These are phyloP conservation scores for Xenentodon cancila DNA, from an alignment of 2,797 vertebrate genomes.

Conservation along the genomic window DNA sequence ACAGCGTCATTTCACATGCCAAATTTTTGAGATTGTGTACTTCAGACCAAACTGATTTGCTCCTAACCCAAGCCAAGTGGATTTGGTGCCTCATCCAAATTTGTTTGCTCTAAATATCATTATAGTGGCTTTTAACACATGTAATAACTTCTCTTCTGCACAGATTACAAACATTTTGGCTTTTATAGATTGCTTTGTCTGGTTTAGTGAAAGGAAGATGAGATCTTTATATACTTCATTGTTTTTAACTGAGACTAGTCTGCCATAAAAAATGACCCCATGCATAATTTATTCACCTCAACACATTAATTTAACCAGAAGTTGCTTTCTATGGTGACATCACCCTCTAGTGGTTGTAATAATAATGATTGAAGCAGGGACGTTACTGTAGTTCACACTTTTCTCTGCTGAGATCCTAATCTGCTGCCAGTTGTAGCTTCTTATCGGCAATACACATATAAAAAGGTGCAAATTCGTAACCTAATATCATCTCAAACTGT, in stretches of 20 bases:
- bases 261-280: background rate
- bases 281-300: background rate
- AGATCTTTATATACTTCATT: background rate
- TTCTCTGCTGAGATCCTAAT: background rate
- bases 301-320: background rate
- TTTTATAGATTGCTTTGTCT: background rate
- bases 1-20: no score
- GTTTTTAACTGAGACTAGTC: background rate
- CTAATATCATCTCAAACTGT: background rate
- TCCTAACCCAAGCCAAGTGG: no score
- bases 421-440: background rate
- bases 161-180: background rate
- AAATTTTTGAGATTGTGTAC: no score
- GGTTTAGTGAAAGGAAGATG: background rate
- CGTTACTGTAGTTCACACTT: background rate
- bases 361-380: background rate
- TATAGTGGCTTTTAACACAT: no score
- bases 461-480: background rate
- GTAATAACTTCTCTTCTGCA: no score
- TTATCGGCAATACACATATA: no score
- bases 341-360: conserved; percentile 14
- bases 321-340: background rate
- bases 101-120: no score
- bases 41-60: no score
- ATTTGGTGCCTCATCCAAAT: no score